phyloP scores from a whole-genome alignment of 2,113 vertebrate genomes.

The Protobothrops mucrosquamatus region DNA sequence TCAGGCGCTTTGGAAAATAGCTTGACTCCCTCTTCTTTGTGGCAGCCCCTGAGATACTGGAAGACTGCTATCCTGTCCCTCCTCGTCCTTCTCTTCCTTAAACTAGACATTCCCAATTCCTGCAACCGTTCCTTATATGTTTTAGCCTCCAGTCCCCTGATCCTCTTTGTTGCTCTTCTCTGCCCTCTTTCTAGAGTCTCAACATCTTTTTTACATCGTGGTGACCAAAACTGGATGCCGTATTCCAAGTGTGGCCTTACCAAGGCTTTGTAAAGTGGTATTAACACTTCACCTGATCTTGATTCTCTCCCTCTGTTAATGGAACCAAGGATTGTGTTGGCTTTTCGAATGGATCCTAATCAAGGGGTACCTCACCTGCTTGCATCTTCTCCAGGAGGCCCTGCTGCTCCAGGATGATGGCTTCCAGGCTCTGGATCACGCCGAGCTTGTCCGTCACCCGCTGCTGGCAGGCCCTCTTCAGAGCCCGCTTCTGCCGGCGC shows the following conservation, averaged over 20 bases:
- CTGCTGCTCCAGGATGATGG: conserved; percentile 70
- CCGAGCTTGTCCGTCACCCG: conserved; percentile 74
- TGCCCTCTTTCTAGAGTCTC: background rate
- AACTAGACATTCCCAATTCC: no score
- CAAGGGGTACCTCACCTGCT: background rate
- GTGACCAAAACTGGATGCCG: accelerated
- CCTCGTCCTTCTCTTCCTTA: background rate
- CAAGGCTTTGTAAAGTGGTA: background rate
- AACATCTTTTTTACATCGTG: background rate
- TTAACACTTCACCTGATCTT: accelerated
- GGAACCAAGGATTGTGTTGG: accelerated
- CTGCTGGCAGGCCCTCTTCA: conserved; percentile 73
- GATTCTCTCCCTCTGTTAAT: background rate
- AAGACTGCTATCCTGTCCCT: accelerated
- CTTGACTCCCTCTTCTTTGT: no score
- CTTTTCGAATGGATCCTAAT: accelerated
- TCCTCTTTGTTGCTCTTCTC: background rate
- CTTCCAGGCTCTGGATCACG: conserved; percentile 77
- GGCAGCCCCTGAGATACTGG: no score
- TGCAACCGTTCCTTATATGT: background rate
- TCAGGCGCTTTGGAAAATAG: no score
- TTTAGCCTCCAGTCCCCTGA: background rate
- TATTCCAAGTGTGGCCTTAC: accelerated
- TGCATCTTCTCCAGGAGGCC: conserved; percentile 56
- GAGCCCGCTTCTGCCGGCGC: conserved; percentile 71